A percentile compares a stretch with the other conserved stretches of the same genome.
Evolutionary conservation across 2,888 invertebrate genomes (phyloP).

Genomic region (Synergus japonicus): DNA sequence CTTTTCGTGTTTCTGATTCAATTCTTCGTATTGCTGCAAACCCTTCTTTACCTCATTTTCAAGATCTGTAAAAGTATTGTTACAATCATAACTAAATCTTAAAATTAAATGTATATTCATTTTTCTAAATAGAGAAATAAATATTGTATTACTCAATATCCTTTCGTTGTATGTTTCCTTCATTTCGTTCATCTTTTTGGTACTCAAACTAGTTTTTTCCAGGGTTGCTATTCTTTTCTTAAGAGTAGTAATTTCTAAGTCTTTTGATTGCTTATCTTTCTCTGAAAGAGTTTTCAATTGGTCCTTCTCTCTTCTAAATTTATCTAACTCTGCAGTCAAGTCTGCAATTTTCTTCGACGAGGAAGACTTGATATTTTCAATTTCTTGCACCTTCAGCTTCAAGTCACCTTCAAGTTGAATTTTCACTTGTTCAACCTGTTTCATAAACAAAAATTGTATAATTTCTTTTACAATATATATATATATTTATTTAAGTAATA

Average conservation of each 20-base stretch:
- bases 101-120: neutral
- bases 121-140: neutral
- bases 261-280: conserved; percentile 87
- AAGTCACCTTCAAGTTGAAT: conserved; percentile 80
- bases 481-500: conserved; percentile 14
- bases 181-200: conserved; percentile 83
- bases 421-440: conserved; percentile 80
- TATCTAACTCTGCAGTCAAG: conserved; percentile 79
- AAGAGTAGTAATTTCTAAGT: conserved; percentile 86
- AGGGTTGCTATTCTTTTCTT: conserved; percentile 85
- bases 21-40: conserved; percentile 87
- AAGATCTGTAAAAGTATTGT: conserved; percentile 79
- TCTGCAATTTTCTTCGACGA: conserved; percentile 78
- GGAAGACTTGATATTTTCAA: conserved; percentile 76
- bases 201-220: conserved; percentile 82
- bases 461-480: neutral
- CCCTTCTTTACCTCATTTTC: conserved; percentile 84
- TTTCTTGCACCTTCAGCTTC: conserved; percentile 82
- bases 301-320: conserved; percentile 81
- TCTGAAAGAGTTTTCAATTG: conserved; percentile 84
- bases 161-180: conserved; percentile 84
- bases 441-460: conserved; percentile 57
- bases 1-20: conserved; percentile 90
- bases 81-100: conserved; percentile 27
- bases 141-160: conserved; percentile 81